A percentile compares a stretch with the other conserved stretches of the same genome.
Evolutionary conservation across 2,113 vertebrate species (phyloP).

Genomic region (Ceyx cyanopectus): DNA sequence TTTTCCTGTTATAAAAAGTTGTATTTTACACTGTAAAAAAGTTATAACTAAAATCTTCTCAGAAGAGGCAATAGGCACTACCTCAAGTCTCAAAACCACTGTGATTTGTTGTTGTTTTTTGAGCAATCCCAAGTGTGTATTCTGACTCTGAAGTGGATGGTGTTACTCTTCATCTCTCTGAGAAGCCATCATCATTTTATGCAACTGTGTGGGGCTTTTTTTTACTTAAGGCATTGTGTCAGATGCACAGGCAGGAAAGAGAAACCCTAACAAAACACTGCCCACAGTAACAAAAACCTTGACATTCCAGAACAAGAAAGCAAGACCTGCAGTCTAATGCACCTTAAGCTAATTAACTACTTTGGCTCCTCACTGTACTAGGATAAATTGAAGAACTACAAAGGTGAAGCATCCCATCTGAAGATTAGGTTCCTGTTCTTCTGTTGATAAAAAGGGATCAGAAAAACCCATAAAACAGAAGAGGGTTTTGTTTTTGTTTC

Average conservation of each 20-base stretch:
- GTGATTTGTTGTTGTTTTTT: not conserved
- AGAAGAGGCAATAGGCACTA: not conserved
- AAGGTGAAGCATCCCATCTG: not conserved
- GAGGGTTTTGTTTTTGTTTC: not conserved
- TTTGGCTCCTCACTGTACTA: not conserved
- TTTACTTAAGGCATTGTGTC: not conserved
- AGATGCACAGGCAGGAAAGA: not conserved
- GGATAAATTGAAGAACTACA: not conserved
- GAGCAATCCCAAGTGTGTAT: not conserved
- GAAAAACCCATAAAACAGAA: not conserved
- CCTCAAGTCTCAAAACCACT: not conserved
- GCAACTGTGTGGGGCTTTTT: not conserved
- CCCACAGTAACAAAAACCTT: not conserved
- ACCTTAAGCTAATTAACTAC: not conserved
- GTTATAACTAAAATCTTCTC: not conserved
- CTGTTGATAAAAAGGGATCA: not conserved
- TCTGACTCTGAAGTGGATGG: not conserved
- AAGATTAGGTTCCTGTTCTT: not conserved
- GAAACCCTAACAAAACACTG: not conserved
- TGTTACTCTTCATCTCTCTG: not conserved
- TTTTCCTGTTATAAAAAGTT: not conserved
- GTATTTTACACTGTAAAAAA: not conserved
- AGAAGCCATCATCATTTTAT: not conserved
- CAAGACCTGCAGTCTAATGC: not conserved
- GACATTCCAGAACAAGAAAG: not conserved